Percentiles rank a stretch among this genome's conserved stretches.
These are phyloP conservation scores for Elysia crispata DNA, from an alignment of 2,888 invertebrate genomes.

Conservation along the genomic window DNA sequence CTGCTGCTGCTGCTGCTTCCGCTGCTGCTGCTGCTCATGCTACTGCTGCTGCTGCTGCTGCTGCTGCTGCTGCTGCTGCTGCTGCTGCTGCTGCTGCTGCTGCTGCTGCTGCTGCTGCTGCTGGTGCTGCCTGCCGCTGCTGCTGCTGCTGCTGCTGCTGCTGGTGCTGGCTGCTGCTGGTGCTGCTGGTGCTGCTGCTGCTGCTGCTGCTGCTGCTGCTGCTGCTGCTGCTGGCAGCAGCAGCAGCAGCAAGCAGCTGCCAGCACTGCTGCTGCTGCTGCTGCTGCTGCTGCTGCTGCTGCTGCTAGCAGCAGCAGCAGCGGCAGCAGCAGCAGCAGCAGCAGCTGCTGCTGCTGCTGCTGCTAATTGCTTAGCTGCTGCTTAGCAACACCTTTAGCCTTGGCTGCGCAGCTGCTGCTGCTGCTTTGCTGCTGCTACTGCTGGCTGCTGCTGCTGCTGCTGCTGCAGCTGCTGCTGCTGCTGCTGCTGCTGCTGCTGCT, in stretches of 20 bases:
- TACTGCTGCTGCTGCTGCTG: neutral
- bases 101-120: neutral
- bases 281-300: neutral
- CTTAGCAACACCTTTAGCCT: neutral
- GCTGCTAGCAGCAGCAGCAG: neutral
- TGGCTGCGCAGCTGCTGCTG: neutral
- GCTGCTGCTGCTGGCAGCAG: neutral
- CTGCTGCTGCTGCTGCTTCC: no score
- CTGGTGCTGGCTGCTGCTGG: neutral
- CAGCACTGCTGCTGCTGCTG: neutral
- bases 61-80: neutral
- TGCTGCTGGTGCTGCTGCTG: neutral
- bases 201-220: neutral
- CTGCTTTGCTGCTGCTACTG: neutral
- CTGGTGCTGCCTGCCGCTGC: no score
- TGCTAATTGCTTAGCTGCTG: neutral
- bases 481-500: neutral
- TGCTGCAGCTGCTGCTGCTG: neutral
- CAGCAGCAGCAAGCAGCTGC: neutral
- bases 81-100: neutral
- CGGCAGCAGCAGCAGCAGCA: constrained; percentile 4
- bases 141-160: neutral
- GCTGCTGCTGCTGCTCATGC: no score
- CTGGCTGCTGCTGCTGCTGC: neutral
- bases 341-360: neutral